phyloP scores from a whole-genome alignment of 92 coral and sea anemone genomes.

The Phenganax subtilis region DNA sequence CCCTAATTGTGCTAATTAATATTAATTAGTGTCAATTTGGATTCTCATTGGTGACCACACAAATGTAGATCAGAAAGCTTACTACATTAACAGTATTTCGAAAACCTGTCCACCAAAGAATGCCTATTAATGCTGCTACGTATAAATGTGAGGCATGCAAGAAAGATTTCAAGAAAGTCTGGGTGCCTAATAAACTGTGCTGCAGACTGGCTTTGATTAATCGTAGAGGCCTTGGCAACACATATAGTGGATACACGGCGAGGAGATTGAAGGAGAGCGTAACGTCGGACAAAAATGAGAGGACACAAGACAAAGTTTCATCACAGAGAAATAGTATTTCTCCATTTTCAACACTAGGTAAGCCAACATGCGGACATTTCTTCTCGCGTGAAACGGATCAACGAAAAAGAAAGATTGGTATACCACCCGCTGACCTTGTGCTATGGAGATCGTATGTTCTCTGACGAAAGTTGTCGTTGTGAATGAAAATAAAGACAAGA shows the following conservation, averaged over 20 bases:
- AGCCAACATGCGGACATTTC: conserved; percentile 88
- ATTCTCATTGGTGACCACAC: not conserved
- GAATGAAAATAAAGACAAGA: not conserved
- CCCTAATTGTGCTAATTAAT: not conserved
- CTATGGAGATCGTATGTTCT: conserved; percentile 75
- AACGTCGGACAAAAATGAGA: conserved; percentile 4
- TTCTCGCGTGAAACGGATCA: conserved; percentile 81
- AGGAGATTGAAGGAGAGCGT: conserved; percentile 19
- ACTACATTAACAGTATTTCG: too few species aligned
- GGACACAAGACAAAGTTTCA: not conserved
- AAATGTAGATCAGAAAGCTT: not conserved
- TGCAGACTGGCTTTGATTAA: conserved; percentile 51
- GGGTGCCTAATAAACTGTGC: conserved; percentile 91
- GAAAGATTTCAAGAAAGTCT: conserved; percentile 69
- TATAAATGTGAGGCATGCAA: conserved; percentile 80
- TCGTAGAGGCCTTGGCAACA: conserved; percentile 29
- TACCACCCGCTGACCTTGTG: conserved; percentile 92
- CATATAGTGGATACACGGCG: conserved; percentile 30
- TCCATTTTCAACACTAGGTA: conserved; percentile 87
- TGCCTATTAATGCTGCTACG: conserved; percentile 77
- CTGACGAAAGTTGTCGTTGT: conserved; percentile 30
- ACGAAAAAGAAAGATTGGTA: conserved; percentile 84
- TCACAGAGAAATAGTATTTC: conserved; percentile 67
- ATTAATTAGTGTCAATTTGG: not conserved
- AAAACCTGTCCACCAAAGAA: conserved; percentile 9